phyloP scores from a whole-genome alignment of 2,888 invertebrate genomes.

The Orthosia incerta region DNA sequence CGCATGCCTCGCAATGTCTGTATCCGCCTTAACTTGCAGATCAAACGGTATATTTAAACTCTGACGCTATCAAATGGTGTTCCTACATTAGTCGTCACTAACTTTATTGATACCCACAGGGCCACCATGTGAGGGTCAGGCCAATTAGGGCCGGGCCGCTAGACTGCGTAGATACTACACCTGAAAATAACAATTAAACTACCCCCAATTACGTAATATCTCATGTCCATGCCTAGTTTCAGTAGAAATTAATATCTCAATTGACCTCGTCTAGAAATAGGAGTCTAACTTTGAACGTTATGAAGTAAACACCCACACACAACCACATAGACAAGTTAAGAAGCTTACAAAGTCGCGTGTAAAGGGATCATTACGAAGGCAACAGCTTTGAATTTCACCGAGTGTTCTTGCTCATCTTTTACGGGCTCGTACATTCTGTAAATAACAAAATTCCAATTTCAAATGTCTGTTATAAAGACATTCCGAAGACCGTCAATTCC shows the following conservation, averaged over 20 bases:
- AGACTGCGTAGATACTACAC: not conserved
- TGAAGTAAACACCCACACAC: constrained; percentile 28
- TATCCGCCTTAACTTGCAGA: too few relatives aligned
- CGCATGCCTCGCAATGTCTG: too few relatives aligned
- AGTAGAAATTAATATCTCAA: constrained; percentile 27
- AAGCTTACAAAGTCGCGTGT: constrained; percentile 39
- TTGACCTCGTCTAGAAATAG: constrained; percentile 40
- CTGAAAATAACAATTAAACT: constrained; percentile 6
- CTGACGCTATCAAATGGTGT: not conserved
- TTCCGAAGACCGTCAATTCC: constrained; percentile 2
- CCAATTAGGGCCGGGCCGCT: not conserved
- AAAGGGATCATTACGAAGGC: constrained; percentile 19
- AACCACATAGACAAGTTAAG: constrained; percentile 9
- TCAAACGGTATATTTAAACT: too few relatives aligned
- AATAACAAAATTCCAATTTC: constrained; percentile 8
- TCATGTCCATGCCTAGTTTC: constrained; percentile 22
- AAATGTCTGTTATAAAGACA: constrained; percentile 13
- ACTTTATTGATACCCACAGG: not conserved
- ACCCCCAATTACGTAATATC: constrained; percentile 18
- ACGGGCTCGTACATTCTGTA: not conserved
- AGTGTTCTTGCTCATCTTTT: constrained; percentile 18
- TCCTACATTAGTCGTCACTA: not conserved
- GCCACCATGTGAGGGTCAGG: not conserved
- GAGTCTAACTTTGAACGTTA: constrained; percentile 20
- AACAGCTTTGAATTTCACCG: constrained; percentile 24